Evolutionary conservation across 2,113 vertebrate genomes (phyloP).

Genomic region (Gopherus evgoodei): DNA sequence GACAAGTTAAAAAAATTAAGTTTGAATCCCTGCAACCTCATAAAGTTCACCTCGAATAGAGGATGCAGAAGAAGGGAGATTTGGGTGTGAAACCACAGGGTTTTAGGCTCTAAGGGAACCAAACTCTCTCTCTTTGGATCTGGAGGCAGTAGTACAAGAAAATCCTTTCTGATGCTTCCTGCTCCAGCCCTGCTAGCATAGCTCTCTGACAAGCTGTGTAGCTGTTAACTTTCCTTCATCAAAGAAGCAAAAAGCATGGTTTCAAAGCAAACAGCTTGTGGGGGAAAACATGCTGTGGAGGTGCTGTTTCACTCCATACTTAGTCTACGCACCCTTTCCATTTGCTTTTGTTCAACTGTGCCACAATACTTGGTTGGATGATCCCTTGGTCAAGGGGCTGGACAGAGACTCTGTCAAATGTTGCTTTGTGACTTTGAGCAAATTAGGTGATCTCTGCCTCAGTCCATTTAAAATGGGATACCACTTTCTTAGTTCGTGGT

Average conservation of each 20-base stretch:
- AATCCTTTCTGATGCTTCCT: neutral
- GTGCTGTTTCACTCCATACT: neutral
- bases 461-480: neutral
- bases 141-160: neutral
- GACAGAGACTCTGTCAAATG: neutral
- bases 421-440: neutral
- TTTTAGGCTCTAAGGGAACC: neutral
- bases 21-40: neutral
- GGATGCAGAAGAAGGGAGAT: neutral
- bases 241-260: neutral
- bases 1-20: neutral
- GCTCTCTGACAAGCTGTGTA: neutral
- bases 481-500: neutral
- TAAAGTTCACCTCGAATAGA: neutral
- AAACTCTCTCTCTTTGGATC: neutral
- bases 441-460: neutral
- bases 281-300: neutral
- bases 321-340: neutral
- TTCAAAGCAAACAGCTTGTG: neutral
- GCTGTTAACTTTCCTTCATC: neutral
- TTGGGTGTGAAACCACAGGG: neutral
- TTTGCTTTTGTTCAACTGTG: neutral
- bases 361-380: neutral
- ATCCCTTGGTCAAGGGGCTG: neutral
- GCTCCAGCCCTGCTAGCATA: neutral